phyloP scores from a whole-genome alignment of 2,113 vertebrate species.

The Dicaeum eximium region DNA sequence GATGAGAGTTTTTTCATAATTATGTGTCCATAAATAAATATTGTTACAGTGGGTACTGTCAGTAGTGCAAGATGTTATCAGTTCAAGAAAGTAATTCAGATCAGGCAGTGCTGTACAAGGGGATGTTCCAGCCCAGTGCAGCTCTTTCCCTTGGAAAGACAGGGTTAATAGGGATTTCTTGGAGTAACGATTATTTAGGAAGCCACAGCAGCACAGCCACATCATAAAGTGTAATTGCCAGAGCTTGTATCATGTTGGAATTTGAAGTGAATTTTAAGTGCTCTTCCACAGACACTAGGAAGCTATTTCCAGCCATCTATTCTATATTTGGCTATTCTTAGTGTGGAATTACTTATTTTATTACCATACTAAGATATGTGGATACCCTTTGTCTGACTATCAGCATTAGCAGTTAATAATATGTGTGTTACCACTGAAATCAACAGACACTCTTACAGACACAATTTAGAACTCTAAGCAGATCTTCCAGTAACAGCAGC shows the following conservation, averaged over 20 bases:
- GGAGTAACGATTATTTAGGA: neutral
- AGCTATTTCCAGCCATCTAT: neutral
- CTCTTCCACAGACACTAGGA: slow-evolving; percentile 10
- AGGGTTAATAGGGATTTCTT: neutral
- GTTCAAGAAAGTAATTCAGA: neutral
- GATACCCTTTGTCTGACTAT: neutral
- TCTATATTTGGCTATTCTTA: neutral
- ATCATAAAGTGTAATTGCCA: neutral
- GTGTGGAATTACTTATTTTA: neutral
- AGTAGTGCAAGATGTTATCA: neutral
- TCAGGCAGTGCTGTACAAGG: neutral
- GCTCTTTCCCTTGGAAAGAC: neutral
- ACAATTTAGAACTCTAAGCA: neutral
- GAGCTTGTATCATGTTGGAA: neutral
- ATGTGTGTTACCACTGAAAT: neutral
- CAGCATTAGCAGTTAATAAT: slow-evolving; percentile 8
- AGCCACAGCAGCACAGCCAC: neutral
- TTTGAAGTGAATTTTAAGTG: neutral
- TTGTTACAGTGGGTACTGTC: neutral
- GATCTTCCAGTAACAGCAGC: neutral
- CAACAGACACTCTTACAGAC: neutral
- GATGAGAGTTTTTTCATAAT: neutral
- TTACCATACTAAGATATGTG: neutral
- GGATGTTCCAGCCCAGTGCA: neutral
- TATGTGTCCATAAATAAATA: neutral